Evolutionary conservation across 2,113 vertebrate genomes (phyloP), one percentile per base, ranked within the genome.

Genomic region (Phoenicopterus ruber): DNA sequence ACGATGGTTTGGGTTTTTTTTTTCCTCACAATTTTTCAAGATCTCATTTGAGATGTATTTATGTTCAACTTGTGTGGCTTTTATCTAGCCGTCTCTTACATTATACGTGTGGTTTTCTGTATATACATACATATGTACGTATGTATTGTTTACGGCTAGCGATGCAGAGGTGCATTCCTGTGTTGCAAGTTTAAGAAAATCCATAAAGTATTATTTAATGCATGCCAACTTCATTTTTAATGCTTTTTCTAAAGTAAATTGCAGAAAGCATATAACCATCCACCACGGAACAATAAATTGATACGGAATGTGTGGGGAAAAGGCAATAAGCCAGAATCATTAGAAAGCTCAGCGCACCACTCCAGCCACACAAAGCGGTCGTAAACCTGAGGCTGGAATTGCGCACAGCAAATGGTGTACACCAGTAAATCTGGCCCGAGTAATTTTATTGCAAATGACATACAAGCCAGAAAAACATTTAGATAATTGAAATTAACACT

Each of bases 401-500:
- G 62, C 86, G 55, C 46, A 7, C 12, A 42, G 78, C 57, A 94
- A 92, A 93, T 73, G 86, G 81, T 70, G 66, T 66, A 65, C 74
- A 76, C 77, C 88, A 87, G 78, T 85, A 95, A 96, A 97, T 77
- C 86, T 95, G 78, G 81, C 66, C 89, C 83, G 44, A 14, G 69
- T 58, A 91, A 82, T 94, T 89, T 85, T 72, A 91, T 46, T 95
- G 93, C 70, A 79, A 92, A 79, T 69, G 63, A 85, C 93, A 80
- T 57, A 91, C 81, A 93, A 87, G 77, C 69, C 89, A 90, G 78
- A 66, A 93, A 88, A 97, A 88, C 86, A 91, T 89, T 95, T 93
- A 91, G 89, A 44, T 97, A 88, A 86, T 95, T 93, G 84, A 94
- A 96, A 96, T 96, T 94, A 95, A 85, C 67, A 46, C 62, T 93